Conservation (phyloP, 2,888 invertebrate species). For the Apamea anceps region DNA sequence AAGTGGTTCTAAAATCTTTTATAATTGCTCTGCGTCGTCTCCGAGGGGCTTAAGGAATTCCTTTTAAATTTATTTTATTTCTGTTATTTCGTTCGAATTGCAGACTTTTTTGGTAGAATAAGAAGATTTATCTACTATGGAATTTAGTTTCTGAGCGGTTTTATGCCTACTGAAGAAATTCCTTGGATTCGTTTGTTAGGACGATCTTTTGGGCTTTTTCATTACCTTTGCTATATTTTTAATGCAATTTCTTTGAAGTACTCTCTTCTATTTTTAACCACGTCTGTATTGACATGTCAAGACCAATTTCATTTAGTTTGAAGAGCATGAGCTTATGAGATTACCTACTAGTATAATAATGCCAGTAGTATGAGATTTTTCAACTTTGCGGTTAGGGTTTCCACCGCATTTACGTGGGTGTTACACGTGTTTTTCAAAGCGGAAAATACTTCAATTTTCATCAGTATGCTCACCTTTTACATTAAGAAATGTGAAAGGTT, state of each 20-base stretch:
- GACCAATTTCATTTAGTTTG: not conserved
- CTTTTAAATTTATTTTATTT: slow-evolving; percentile 62
- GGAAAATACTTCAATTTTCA: not conserved
- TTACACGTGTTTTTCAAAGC: not conserved
- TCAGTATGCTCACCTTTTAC: not conserved
- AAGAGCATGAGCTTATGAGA: not conserved
- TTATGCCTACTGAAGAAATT: not conserved
- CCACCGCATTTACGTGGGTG: not conserved
- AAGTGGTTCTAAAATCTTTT: slow-evolving; percentile 69
- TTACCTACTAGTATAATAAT: not conserved
- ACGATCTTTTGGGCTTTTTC: slow-evolving; percentile 1
- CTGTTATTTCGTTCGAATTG: slow-evolving; percentile 54
- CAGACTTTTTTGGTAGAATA: slow-evolving; percentile 46
- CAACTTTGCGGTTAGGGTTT: not conserved
- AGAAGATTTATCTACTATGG: slow-evolving; percentile 47
- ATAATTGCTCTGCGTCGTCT: slow-evolving; percentile 73
- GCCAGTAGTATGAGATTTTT: not conserved
- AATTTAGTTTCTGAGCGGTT: slow-evolving; percentile 32
- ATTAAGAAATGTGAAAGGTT: not conserved
- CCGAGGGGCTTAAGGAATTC: slow-evolving; percentile 64
- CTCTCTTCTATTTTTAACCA: not conserved
- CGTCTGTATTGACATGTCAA: not conserved
- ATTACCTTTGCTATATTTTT: not conserved
- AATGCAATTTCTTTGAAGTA: not conserved
- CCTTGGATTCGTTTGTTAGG: not conserved